Evolutionary conservation across 2,797 vertebrate genomes (phyloP), one percentile per base, ranked within the genome.

Genomic region (Antrozous pallidus): DNA sequence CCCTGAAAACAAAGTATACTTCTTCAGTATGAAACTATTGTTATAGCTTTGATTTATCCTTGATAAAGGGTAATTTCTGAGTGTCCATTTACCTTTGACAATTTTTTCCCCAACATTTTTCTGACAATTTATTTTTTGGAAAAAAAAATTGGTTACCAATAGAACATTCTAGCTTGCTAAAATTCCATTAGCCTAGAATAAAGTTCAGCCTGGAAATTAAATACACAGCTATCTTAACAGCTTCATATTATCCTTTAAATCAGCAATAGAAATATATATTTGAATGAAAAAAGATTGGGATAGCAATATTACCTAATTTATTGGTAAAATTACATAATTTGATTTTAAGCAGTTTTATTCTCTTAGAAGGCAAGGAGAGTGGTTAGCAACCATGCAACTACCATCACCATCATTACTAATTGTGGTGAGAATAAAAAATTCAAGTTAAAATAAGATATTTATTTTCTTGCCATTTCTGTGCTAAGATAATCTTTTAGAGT

Each of bases 1-100:
- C 82, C 94, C 91, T 82, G 88, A 95, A 98, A 95, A 97, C 97
- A 97, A 97, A 86, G 88, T 82, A 82, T 45, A 83, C 93, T 94
- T 97, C 82, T 86, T 67, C 67, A 75, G 2, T 11, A 38, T 3
- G 33, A 79, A 83, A 74, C 91, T 31, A 82, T 65, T 65, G 81
- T 51, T 82, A 91, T 0, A 22, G 69, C 65, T 47, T 81, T 89
- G 74, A 91, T 70, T 91, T 94, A 74, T 45, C 45, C 70, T 95
- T 90, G n/a, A 40, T 54, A 24, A 75, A 94, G 65, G 63, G 45
- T 93, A 91, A 97, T 96, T 97, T 96, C 95, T 90, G 71, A 18
- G 7, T 91, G 77, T 91, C 79, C 69, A 88, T 49, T 96, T 93
- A 97, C 95, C 92, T 97, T 92, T 97, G 96, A 97, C 70, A 95